A percentile compares a stretch with the other conserved stretches of the same genome.
phyloP scores from a whole-genome alignment of 1,140 invertebrate genomes.

The Octopus sinensis region DNA sequence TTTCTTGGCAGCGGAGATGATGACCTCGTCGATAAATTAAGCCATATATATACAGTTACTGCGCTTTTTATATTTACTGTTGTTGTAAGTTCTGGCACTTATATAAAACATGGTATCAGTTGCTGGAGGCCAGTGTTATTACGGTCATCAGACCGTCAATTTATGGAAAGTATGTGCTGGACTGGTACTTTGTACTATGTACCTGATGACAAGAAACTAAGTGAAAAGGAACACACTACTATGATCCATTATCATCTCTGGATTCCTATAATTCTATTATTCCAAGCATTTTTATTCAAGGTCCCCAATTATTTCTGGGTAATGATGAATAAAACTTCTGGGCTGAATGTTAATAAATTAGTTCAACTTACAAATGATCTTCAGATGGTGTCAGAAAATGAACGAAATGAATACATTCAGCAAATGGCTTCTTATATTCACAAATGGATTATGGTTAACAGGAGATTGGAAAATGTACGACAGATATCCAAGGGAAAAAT shows the following conservation, averaged over 20 bases:
- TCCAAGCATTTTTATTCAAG: conserved; percentile 90
- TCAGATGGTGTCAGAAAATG: conserved; percentile 40
- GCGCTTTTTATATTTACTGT: conserved; percentile 43
- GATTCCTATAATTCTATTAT: conserved; percentile 94
- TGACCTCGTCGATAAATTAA: conserved; percentile 45
- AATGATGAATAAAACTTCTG: conserved; percentile 58
- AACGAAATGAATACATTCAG: conserved; percentile 39
- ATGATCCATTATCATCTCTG: conserved; percentile 83
- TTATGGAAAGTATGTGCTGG: conserved; percentile 42
- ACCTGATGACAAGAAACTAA: conserved; percentile 36
- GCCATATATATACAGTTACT: conserved; percentile 45
- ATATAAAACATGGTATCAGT: conserved; percentile 45
- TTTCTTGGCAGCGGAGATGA: conserved; percentile 40
- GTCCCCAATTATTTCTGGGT: conserved; percentile 90
- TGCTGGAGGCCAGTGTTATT: conserved; percentile 37
- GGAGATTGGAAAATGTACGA: conserved; percentile 38
- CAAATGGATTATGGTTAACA: conserved; percentile 44
- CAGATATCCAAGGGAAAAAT: not conserved
- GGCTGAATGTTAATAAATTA: conserved; percentile 44
- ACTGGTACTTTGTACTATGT: conserved; percentile 46
- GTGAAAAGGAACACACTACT: conserved; percentile 23
- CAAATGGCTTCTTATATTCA: conserved; percentile 45
- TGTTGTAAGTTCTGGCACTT: conserved; percentile 48
- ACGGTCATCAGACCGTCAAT: not conserved
- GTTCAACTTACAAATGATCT: conserved; percentile 69